A percentile compares a stretch with the other conserved stretches of the same genome.
phyloP scores from a whole-genome alignment of 2,113 vertebrate species.

The Noctilio leporinus region DNA sequence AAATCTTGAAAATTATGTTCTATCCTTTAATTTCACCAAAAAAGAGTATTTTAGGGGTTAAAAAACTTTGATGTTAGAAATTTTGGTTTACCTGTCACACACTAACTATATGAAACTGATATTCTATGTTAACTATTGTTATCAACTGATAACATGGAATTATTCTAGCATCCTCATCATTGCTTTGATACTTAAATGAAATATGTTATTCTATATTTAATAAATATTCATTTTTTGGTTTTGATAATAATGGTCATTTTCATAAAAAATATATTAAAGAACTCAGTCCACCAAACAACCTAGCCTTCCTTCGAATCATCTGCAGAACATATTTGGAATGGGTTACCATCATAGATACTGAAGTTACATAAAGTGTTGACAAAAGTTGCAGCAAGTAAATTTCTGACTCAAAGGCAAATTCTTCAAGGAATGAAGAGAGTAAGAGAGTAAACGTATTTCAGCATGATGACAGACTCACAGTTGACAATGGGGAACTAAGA shows the following conservation, averaged over 20 bases:
- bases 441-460: not conserved
- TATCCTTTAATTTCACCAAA: not conserved
- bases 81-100: not conserved
- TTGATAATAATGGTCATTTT: not conserved
- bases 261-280: not conserved
- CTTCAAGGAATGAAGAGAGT: not conserved
- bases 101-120: not conserved
- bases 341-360: not conserved
- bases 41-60: not conserved
- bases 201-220: not conserved
- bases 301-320: not conserved
- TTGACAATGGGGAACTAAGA: not conserved
- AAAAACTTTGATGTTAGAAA: not conserved
- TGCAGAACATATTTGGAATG: not conserved
- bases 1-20: not conserved
- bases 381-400: not conserved
- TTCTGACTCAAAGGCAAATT: not conserved
- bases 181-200: not conserved
- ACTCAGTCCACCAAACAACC: not conserved
- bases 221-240: not conserved
- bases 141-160: not conserved
- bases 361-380: not conserved
- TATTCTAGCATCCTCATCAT: not conserved
- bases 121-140: not conserved
- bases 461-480: not conserved